Conservation (phyloP, 2,113 vertebrate species). For the Callorhinus ursinus region DNA sequence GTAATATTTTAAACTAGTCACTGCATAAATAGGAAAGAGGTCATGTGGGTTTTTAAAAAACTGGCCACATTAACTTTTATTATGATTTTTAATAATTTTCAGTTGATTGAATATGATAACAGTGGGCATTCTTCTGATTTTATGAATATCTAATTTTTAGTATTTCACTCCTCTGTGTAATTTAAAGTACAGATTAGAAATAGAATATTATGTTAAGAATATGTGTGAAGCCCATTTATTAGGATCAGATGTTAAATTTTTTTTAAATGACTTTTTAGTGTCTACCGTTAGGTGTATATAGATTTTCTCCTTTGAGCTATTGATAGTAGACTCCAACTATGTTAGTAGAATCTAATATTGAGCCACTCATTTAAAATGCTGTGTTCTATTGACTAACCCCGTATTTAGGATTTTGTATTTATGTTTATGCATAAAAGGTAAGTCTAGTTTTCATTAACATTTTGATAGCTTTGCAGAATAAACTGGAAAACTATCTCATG, state of each 20-base stretch:
- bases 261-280: not conserved
- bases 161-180: not conserved
- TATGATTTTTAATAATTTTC: slow-evolving; percentile 1
- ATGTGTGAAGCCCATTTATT: not conserved
- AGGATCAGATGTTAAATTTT: not conserved
- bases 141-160: slow-evolving; percentile 1
- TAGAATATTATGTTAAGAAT: not conserved
- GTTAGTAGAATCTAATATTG: not conserved
- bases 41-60: not conserved
- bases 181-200: slow-evolving; percentile 26
- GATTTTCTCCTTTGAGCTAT: not conserved
- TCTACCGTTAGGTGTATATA: not conserved
- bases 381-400: not conserved
- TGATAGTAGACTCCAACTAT: not conserved
- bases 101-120: not conserved
- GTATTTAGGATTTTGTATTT: slow-evolving; percentile 43
- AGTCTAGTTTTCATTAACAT: slow-evolving; percentile 29
- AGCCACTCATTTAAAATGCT: slow-evolving; percentile 37
- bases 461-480: slow-evolving; percentile 20
- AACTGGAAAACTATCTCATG: not conserved
- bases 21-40: not conserved
- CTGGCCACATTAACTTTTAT: not conserved
- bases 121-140: slow-evolving; percentile 13
- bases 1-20: slow-evolving; percentile 20
- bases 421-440: not conserved